Base-by-base conservation (phyloP, 2,113 vertebrate species). In the Melanocharis versteri region DNA sequence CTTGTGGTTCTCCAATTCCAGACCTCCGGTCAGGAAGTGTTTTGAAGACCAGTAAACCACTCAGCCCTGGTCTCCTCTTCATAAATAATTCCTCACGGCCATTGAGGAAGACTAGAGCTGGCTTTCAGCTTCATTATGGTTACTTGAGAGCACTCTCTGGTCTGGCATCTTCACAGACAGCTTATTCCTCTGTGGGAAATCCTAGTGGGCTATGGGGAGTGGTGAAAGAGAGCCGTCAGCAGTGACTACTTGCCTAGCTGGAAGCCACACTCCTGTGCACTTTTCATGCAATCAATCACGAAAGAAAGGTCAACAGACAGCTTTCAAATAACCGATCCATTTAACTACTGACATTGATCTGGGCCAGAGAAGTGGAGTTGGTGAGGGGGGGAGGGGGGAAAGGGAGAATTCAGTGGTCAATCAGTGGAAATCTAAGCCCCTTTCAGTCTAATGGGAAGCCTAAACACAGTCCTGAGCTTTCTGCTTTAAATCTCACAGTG, bases 241-340 rank as follows among this genome's bases (percentile, higher is more conserved):
- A 82, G 89, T 62, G 83, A 81, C 83, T 83, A 27, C 89, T 94
- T 10, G 95, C 86, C 94, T 96, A 89, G 94, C 95, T 97, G 95
- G 96, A 97, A 97, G 96, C 93, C 96, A 96, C 95, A 96, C 91
- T 97, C 90, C 87, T 48, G 40, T 87, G 89, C 78, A 86, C 95
- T 95, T 95, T 95, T 92, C 89, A 89, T 83, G 91, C 90, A 97
- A 97, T 97, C 97, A 97, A 44, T 97, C 97, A 96, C 7, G 64
- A 96, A 92, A 85, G 94, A 98, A 97, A 98, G 95, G 97, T 97
- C 96, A 97, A 98, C 94, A 96, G 95, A 95, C 90, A 98, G 97
- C 96, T 97, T 98, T 97, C 96, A 97, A 97, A 96, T 96, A 98
- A 97, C 70, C 9, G 89, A 98, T 96, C 98, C 96, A 97, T 97